phyloP scores from a whole-genome alignment of 2,888 invertebrate species.

The Agrilus mali region DNA sequence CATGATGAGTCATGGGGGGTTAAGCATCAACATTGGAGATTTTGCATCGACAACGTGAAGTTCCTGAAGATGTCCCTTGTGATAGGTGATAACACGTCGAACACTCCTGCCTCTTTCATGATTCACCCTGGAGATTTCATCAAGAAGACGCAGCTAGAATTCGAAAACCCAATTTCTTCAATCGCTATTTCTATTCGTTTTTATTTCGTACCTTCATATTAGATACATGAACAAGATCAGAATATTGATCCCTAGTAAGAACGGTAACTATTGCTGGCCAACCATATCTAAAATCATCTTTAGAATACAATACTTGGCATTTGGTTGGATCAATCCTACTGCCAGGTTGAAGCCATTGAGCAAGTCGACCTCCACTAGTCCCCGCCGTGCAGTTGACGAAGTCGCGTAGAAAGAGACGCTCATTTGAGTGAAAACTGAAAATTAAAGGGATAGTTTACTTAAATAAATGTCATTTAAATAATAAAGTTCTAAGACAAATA shows the following conservation, averaged over 20 bases:
- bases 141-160: too few species aligned
- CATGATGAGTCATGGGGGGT: too few species aligned
- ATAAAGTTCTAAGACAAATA: too few species aligned
- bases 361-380: conserved; percentile 77
- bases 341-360: conserved; percentile 90
- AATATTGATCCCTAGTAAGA: conserved; percentile 82
- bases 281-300: conserved; percentile 61
- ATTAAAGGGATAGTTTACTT: conserved; percentile 21
- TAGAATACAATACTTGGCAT: conserved; percentile 70
- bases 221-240: conserved; percentile 72
- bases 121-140: too few species aligned
- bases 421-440: conserved; percentile 76
- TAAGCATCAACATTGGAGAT: too few species aligned
- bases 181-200: too few species aligned
- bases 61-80: too few species aligned
- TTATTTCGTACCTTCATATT: conserved; percentile 58
- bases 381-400: conserved; percentile 79
- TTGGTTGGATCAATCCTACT: conserved; percentile 79
- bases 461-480: not conserved
- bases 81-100: too few species aligned
- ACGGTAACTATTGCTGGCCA: conserved; percentile 76
- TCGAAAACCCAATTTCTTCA: too few species aligned
- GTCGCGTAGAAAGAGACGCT: conserved; percentile 83
- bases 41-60: too few species aligned
- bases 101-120: too few species aligned